Evolutionary conservation across 2,888 invertebrate genomes (phyloP).

Genomic region (Apamea crenata): DNA sequence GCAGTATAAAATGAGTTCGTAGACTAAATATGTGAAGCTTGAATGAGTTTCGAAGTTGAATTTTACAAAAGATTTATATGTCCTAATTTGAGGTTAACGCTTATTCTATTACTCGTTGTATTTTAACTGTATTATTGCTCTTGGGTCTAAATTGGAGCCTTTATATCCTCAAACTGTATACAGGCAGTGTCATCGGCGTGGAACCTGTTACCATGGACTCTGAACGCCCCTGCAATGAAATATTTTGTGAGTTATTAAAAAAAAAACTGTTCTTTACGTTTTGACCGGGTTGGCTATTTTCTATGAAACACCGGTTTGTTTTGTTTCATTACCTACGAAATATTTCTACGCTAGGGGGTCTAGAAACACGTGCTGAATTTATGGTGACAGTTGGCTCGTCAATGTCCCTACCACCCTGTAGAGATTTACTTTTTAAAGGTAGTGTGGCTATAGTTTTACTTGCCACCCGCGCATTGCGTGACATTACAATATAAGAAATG

Average conservation of each 20-base stretch:
- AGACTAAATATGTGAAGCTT: neutral
- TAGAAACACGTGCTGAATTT: neutral
- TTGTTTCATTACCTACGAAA: no score
- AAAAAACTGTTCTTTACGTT: no score
- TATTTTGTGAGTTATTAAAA: no score
- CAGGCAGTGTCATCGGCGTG: no score
- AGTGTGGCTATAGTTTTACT: neutral
- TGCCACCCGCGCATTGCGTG: slow-evolving; percentile 26
- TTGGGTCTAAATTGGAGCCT: neutral
- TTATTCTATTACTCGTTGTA: neutral
- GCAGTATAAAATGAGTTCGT: neutral
- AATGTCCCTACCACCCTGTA: no score
- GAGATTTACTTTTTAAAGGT: no score
- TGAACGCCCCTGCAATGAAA: no score
- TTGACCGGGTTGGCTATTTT: no score
- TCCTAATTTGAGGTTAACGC: neutral
- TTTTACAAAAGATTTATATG: neutral
- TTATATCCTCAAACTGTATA: neutral
- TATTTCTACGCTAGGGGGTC: no score
- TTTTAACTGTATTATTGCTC: neutral
- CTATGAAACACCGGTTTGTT: no score
- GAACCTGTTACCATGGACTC: no score
- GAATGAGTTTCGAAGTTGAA: neutral
- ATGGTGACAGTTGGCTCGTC: no score
- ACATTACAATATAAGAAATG: slow-evolving; percentile 24